Percentiles rank a stretch among this genome's conserved stretches.
These are phyloP conservation scores for Aethina tumida DNA, from an alignment of 1,140 invertebrate genomes.

Conservation along the genomic window DNA sequence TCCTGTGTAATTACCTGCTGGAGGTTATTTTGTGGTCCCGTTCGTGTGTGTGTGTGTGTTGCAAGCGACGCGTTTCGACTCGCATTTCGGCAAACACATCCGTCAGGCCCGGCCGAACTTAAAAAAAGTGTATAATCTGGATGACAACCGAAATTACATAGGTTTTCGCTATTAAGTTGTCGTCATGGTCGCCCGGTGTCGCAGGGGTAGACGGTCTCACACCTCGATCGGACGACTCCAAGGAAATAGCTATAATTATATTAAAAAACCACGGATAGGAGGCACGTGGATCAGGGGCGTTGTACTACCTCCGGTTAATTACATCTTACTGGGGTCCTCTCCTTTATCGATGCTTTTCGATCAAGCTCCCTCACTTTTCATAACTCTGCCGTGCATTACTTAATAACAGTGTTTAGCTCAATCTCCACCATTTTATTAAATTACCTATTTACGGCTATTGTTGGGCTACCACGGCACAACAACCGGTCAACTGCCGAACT, in stretches of 20 bases:
- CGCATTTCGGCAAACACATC: no score
- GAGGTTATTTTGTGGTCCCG: neutral
- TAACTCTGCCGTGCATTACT: conserved; percentile 16
- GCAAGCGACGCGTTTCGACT: neutral
- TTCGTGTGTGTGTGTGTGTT: conserved; percentile 7
- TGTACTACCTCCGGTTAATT: conserved; percentile 29
- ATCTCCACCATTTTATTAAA: no score
- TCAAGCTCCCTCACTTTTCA: conserved; percentile 27
- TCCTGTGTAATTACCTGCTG: conserved; percentile 4
- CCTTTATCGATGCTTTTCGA: conserved; percentile 26
- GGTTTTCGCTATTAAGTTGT: conserved; percentile 21
- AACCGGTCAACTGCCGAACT: no score
- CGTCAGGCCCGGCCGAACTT: conserved; percentile 9
- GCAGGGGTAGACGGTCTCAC: conserved; percentile 12
- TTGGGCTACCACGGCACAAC: no score
- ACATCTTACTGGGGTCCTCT: conserved; percentile 24
- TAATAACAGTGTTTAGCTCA: no score
- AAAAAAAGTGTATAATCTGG: conserved; percentile 20
- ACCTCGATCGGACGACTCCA: conserved; percentile 15
- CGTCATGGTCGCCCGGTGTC: conserved; percentile 16
- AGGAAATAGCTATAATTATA: conserved; percentile 31
- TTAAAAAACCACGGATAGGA: conserved; percentile 29
- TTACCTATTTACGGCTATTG: no score
- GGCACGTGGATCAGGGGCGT: conserved; percentile 32
- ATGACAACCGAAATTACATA: conserved; percentile 23